Evolutionary conservation across 2,797 vertebrate species (phyloP).

Genomic region (Vipera ursinii): DNA sequence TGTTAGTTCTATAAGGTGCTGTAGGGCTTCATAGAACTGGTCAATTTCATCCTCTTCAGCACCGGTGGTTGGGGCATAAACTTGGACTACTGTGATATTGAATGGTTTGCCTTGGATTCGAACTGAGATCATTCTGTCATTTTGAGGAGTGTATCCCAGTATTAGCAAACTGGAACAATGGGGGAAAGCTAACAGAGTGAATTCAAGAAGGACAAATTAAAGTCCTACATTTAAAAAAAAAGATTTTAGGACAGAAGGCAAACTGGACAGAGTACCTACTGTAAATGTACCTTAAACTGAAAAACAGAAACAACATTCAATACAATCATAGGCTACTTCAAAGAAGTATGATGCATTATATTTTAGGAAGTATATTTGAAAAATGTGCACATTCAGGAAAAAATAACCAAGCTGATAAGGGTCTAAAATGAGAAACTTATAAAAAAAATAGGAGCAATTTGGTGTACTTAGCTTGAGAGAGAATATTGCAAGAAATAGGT

Average conservation of each 20-base stretch:
- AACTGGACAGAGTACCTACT: neutral
- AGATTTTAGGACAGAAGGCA: neutral
- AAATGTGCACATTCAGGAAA: neutral
- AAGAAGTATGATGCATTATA: neutral
- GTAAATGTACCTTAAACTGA: neutral
- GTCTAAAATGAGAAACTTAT: neutral
- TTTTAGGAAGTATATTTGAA: neutral
- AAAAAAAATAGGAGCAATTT: neutral
- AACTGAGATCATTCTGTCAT: too few species aligned
- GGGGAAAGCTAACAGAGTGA: neutral
- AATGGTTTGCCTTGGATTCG: too few species aligned
- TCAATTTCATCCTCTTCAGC: too few species aligned
- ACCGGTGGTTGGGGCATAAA: too few species aligned
- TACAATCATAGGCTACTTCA: neutral
- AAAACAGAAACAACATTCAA: neutral
- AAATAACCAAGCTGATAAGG: neutral
- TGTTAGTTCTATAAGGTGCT: too few species aligned
- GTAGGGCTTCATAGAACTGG: too few species aligned
- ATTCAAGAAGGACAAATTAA: neutral
- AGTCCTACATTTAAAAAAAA: neutral
- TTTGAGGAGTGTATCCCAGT: too few species aligned
- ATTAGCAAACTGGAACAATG: neutral
- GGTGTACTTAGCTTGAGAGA: neutral
- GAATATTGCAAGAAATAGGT: neutral
- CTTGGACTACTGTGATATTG: too few species aligned